phyloP scores from a whole-genome alignment of 2,888 invertebrate species.

The Tipula unca region DNA sequence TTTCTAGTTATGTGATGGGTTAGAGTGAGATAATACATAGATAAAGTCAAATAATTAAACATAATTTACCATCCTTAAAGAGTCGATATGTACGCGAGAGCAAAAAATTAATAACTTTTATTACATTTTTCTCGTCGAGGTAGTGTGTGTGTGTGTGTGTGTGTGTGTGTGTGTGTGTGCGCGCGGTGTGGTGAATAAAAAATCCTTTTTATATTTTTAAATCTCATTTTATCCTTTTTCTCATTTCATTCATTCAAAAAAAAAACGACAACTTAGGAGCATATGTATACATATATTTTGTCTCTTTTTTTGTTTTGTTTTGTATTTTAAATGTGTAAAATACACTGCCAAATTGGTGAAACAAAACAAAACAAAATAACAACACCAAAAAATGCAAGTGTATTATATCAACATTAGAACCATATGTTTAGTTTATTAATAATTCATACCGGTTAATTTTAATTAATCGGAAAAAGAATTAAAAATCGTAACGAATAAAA shows the following conservation, averaged over 20 bases:
- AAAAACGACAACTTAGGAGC: too few species aligned
- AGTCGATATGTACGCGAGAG: neutral
- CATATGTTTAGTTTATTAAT: neutral
- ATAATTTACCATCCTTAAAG: neutral
- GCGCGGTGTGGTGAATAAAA: neutral
- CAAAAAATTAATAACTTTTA: neutral
- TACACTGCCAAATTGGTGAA: neutral
- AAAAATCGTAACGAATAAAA: neutral
- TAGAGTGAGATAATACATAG: neutral
- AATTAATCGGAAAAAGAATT: neutral
- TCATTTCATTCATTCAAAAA: neutral
- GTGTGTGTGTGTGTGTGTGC: neutral
- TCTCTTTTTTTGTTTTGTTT: neutral
- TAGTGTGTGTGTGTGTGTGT: neutral
- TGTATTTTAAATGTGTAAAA: neutral
- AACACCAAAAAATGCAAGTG: neutral
- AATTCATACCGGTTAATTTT: neutral
- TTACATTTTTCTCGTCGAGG: neutral
- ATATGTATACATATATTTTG: too few species aligned
- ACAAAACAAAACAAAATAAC: neutral
- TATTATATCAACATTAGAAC: neutral
- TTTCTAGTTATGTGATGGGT: too few species aligned
- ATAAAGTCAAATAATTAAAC: neutral
- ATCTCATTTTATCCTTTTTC: neutral
- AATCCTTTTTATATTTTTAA: neutral